A percentile compares a stretch with the other conserved stretches of the same genome.
Evolutionary conservation across 2,797 vertebrate species (phyloP).

Genomic region (Lepus townsendii): DNA sequence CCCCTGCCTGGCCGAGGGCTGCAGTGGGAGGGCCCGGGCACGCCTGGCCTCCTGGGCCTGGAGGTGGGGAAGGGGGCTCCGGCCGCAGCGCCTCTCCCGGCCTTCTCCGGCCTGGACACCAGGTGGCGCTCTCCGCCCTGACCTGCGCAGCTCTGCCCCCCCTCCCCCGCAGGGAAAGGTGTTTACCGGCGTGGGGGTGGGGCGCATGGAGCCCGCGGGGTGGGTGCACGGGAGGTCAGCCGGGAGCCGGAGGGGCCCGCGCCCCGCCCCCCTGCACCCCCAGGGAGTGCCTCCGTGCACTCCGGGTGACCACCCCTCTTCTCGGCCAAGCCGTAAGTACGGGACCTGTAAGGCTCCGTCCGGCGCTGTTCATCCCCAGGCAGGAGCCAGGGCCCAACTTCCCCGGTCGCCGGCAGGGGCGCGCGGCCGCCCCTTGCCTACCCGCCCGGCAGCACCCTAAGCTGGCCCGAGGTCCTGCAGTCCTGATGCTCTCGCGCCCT

Average conservation of each 20-base stretch:
- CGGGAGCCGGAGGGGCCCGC: constrained; percentile 30
- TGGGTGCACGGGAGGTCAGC: constrained; percentile 28
- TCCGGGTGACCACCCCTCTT: not conserved
- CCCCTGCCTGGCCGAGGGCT: not conserved
- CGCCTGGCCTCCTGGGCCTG: not conserved
- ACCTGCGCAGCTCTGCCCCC: not conserved
- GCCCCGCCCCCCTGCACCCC: constrained; percentile 20
- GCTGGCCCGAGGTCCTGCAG: not conserved
- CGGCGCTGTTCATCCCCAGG: too few species aligned
- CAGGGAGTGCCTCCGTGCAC: not conserved
- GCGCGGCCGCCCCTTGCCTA: not conserved
- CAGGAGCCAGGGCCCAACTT: too few species aligned
- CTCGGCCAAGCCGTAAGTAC: constrained; percentile 16
- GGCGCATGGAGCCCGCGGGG: constrained; percentile 12
- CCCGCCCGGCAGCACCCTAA: not conserved
- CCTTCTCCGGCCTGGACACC: constrained; percentile 51
- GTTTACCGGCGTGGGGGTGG: constrained; percentile 63
- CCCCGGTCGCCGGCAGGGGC: not conserved
- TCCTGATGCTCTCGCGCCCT: too few species aligned
- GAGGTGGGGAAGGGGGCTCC: accelerated
- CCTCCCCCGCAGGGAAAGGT: not conserved
- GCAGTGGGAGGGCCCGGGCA: accelerated
- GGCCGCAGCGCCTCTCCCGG: not conserved
- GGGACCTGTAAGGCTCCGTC: not conserved
- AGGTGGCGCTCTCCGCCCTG: constrained; percentile 63